Base-by-base conservation (phyloP, 37 sponge, comb jelly and placozoan genomes). In the Crambe crambe region DNA sequence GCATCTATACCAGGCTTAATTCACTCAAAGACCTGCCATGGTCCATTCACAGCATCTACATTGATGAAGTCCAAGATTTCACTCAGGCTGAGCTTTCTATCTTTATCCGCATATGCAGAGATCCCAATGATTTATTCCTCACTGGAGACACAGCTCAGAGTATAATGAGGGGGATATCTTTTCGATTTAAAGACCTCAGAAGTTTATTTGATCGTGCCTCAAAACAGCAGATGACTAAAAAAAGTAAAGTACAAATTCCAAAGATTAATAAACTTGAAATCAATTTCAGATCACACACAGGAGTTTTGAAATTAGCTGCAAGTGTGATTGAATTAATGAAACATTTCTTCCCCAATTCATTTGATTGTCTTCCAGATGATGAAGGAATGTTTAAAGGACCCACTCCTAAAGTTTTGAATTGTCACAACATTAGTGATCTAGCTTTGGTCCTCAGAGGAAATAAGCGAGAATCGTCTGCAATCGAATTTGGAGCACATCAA, bases 401-500 rank as follows among this genome's bases (percentile, higher is more conserved):
- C 22, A 74, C n/a, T 30, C 93, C 93, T 9, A 59, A 74, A 17
- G 23, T 91, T 10, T 32, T 91, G 10, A 34, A 75, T 35, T 70
- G 85, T 2, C 72, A 73, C 36, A 70, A 72, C 47, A 20, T 40
- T 20, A 74, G 78, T 79, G 80, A 86, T 64, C 63, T 91, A 15
- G 92, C 88, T 29, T 21, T 88, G 27, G 58, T 88, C 6, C 54
- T 92, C n/a, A 3, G 72, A 26, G 70, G 79, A 18, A 88, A 92
- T 65, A 84, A 79, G 58, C 37, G 85, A 27, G 71, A 72, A 34
- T 35, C 74, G 1, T 85, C 93, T 26, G 23, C 79, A 3, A 89
- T 93, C 68, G 95, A 90, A 58, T 90, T 94, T 87, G 95, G 95
- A 38, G 95, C 95, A 44, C 81, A 81, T 40, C 95, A 94, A 73